Conservation (phyloP, 2,888 invertebrate genomes). For the Neria commutata region DNA sequence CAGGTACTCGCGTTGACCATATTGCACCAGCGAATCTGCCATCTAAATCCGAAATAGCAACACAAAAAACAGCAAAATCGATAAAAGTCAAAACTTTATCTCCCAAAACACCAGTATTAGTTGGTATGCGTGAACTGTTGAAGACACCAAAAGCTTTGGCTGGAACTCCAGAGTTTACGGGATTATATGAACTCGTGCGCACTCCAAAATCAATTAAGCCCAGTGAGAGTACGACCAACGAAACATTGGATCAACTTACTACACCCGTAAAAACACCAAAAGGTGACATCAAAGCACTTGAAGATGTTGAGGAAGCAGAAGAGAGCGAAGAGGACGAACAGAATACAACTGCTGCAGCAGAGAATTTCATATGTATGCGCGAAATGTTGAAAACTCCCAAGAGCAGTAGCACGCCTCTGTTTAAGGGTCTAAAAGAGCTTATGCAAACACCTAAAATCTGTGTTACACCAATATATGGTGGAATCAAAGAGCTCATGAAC, state of each 20-base stretch:
- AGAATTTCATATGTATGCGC: conserved; percentile 38
- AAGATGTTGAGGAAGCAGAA: conserved; percentile 18
- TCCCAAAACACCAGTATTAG: conserved; percentile 26
- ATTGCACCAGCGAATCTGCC: background rate
- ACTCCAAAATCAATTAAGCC: no score
- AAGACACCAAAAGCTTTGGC: conserved; percentile 31
- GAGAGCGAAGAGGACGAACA: conserved; percentile 21
- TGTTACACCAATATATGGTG: conserved; percentile 38
- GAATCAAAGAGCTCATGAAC: conserved; percentile 41
- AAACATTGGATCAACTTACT: no score
- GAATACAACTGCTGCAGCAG: background rate
- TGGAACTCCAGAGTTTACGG: conserved; percentile 42
- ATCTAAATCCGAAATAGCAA: background rate
- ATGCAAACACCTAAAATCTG: conserved; percentile 43
- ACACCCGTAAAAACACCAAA: no score
- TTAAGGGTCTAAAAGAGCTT: conserved; percentile 42
- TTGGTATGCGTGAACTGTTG: conserved; percentile 30
- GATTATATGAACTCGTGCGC: conserved; percentile 42
- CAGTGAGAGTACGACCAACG: no score
- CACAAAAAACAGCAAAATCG: conserved; percentile 12
- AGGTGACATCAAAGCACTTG: no score
- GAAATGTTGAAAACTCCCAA: conserved; percentile 48
- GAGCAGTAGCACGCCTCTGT: conserved; percentile 42
- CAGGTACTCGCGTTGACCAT: no score
- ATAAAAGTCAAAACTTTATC: conserved; percentile 8